phyloP scores from a whole-genome alignment of 2,113 vertebrate species.

The Oreochromis spilurus region DNA sequence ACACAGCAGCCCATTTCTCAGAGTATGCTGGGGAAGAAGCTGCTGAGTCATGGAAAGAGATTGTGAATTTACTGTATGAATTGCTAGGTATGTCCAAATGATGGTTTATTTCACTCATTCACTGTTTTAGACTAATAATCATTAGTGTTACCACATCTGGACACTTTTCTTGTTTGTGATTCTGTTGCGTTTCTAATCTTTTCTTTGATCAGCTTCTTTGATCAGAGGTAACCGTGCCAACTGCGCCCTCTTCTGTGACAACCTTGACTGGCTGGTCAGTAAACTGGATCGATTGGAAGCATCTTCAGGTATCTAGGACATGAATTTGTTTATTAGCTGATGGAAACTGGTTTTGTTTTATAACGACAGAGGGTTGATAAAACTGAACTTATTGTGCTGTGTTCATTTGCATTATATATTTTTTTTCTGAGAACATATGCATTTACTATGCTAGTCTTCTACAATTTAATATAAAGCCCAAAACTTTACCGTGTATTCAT shows the following conservation, averaged over 20 bases:
- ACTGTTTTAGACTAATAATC: not conserved
- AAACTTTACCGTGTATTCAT: not conserved
- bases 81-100: slow-evolving; percentile 76
- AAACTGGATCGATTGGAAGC: slow-evolving; percentile 91
- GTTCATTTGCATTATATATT: not conserved
- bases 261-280: slow-evolving; percentile 92
- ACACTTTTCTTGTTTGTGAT: not conserved
- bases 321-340: not conserved
- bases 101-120: not conserved
- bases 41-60: slow-evolving; percentile 90
- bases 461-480: not conserved
- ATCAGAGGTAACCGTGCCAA: slow-evolving; percentile 89
- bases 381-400: not conserved
- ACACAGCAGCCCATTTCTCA: slow-evolving; percentile 88
- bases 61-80: slow-evolving; percentile 88
- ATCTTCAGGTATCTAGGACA: slow-evolving; percentile 79
- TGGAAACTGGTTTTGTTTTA: not conserved
- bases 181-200: not conserved
- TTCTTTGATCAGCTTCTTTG: slow-evolving; percentile 76
- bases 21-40: slow-evolving; percentile 90
- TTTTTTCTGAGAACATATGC: not conserved
- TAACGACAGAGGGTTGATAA: not conserved
- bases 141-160: not conserved
- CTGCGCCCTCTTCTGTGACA: slow-evolving; percentile 89
- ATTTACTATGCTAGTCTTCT: not conserved